Evolutionary conservation across 1,140 invertebrate species (phyloP).

Genomic region (Teleopsis dalmanni): DNA sequence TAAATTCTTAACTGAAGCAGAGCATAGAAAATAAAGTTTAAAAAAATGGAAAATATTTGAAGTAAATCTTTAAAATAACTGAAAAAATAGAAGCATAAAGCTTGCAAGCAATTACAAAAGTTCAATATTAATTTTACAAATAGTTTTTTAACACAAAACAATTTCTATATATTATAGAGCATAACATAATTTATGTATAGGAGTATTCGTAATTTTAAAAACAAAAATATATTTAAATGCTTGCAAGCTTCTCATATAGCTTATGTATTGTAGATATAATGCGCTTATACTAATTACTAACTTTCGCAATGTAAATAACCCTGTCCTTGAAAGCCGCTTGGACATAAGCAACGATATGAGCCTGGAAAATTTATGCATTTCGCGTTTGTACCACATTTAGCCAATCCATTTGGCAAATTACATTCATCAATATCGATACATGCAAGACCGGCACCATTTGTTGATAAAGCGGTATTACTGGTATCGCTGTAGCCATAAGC

Average conservation of each 20-base stretch:
- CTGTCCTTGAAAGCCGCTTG: constrained; percentile 77
- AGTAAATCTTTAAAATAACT: neutral
- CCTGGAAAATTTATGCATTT: constrained; percentile 88
- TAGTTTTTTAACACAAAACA: neutral
- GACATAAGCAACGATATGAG: constrained; percentile 86
- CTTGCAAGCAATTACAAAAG: constrained; percentile 11
- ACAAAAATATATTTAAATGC: no score
- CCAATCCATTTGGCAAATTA: constrained; percentile 57
- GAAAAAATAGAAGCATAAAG: neutral
- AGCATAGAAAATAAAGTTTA: no score
- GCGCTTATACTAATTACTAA: no score
- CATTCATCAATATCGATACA: constrained; percentile 64
- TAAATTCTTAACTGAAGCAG: no score
- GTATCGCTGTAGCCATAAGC: constrained; percentile 7
- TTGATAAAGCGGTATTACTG: constrained; percentile 10
- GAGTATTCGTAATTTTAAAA: no score
- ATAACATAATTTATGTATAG: no score
- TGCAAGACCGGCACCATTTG: constrained; percentile 32
- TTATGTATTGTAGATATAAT: no score
- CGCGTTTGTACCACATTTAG: constrained; percentile 73
- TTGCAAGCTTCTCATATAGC: no score
- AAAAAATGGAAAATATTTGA: no score
- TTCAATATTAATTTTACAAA: neutral
- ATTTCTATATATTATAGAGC: no score
- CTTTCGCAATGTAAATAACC: constrained; percentile 80